These are phyloP conservation scores for Apodemus sylvaticus DNA, from an alignment of 2,113 vertebrate species.

Conservation along the genomic window DNA sequence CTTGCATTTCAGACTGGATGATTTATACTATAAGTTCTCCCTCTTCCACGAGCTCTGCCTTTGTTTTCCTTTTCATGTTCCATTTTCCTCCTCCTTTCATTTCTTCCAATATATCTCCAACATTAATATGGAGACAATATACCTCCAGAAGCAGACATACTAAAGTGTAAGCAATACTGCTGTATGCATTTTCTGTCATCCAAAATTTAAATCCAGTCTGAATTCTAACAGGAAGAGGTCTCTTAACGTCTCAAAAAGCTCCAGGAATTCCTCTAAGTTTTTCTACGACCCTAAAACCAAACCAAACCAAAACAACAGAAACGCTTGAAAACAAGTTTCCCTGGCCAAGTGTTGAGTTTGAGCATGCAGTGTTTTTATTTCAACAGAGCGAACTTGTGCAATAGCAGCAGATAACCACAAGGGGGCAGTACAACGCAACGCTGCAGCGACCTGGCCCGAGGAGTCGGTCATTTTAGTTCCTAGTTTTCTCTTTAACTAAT, in stretches of 20 bases:
- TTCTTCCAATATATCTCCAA: background rate
- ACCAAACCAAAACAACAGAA: too few species aligned
- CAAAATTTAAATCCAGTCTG: background rate
- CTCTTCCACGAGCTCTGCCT: background rate
- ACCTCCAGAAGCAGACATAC: background rate
- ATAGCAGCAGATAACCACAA: background rate
- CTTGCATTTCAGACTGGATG: background rate
- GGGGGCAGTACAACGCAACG: constrained; percentile 49
- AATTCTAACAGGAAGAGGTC: background rate
- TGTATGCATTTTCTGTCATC: background rate
- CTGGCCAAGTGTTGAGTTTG: background rate
- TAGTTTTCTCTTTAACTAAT: constrained; percentile 41
- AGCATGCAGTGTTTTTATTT: background rate
- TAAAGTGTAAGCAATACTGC: background rate
- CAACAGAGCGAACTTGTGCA: background rate
- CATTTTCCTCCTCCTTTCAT: too few species aligned
- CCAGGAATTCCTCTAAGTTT: background rate
- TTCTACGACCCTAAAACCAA: background rate
- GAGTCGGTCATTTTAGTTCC: background rate
- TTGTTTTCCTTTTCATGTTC: background rate
- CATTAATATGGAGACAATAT: background rate
- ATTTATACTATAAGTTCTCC: background rate
- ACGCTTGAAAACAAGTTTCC: background rate
- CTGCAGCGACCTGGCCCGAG: accelerated
- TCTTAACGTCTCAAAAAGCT: background rate